Evolutionary conservation across 2,797 vertebrate species (phyloP).

Genomic region (Muscicapa comitata): DNA sequence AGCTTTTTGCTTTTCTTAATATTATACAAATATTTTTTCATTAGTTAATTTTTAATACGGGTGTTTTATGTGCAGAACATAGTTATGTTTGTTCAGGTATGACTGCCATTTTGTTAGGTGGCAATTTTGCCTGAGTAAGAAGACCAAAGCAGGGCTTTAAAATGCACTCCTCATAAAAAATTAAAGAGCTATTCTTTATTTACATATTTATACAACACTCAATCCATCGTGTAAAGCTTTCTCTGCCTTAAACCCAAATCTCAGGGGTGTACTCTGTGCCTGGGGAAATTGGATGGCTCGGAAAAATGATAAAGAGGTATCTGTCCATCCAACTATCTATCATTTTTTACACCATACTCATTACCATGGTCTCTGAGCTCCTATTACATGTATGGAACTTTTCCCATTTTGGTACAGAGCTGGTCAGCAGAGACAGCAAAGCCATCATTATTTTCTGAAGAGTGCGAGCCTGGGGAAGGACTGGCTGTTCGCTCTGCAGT

Average conservation of each 20-base stretch:
- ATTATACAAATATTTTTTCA: slow-evolving; percentile 28
- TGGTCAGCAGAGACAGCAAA: slow-evolving; percentile 48
- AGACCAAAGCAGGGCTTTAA: slow-evolving; percentile 42
- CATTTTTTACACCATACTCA: slow-evolving; percentile 55
- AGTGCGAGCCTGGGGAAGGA: background rate
- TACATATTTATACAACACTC: slow-evolving; percentile 65
- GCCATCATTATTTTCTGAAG: slow-evolving; percentile 31
- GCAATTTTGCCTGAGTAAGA: slow-evolving; percentile 40
- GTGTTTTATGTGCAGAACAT: background rate
- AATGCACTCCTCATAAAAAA: slow-evolving; percentile 66
- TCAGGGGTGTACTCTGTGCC: slow-evolving; percentile 37
- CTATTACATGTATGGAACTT: slow-evolving; percentile 11
- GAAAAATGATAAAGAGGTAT: slow-evolving; percentile 54
- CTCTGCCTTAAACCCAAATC: slow-evolving; percentile 59
- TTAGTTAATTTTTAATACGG: slow-evolving; percentile 49
- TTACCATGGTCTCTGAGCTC: slow-evolving; percentile 55
- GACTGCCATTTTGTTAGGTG: slow-evolving; percentile 58
- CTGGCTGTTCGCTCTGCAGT: background rate
- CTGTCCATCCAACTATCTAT: slow-evolving; percentile 40
- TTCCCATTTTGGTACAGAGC: background rate
- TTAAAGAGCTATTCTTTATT: slow-evolving; percentile 65
- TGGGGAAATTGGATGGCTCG: slow-evolving; percentile 55
- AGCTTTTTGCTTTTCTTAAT: background rate
- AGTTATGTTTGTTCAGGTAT: slow-evolving; percentile 52
- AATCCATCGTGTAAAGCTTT: slow-evolving; percentile 57